Evolutionary conservation across 2,113 vertebrate species (phyloP), one percentile per base, ranked within the genome.

Genomic region (Ceuthmochares aereus): DNA sequence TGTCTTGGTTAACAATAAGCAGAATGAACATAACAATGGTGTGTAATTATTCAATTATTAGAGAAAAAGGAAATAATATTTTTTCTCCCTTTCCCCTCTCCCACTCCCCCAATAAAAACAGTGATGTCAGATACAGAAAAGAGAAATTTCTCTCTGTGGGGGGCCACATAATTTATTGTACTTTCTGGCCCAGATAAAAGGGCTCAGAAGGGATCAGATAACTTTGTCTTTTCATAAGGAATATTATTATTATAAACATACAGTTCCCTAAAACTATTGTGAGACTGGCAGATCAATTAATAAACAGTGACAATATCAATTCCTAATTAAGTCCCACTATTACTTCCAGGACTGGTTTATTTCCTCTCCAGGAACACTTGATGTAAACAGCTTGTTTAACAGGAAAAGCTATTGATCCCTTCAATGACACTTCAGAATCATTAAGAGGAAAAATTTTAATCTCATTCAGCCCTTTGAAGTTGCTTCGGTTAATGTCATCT

Each of bases 381-480:
- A 89, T 92, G 80, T 95, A 55, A 91, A 43, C 72, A 84, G 52
- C 56, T 84, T 81, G 32, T 81, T 96, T 81, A 87, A 49, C 59
- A 74, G 89, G 55, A 89, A 93, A 89, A 87, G 93, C 80, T 95
- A 89, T 81, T 78, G 80, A 92, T 95, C 76, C 75, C 42, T 92
- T 95, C 95, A 96, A 26, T 64, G 84, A 87, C 86, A 87, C 94
- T 92, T 95, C 4, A 87, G 84, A 89, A 81, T 75, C 56, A 81
- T 95, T 91, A 89, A 86, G 90, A 86, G 60, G 72, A 87, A 90
- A 69, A 93, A 77, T 42, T 92, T 90, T 7, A 84, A 90, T 93
- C 89, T 90, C 72, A 49, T 86, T 88, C 73, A 95, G 76, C 43
- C 87, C 73, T 95, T 91, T 93, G 94, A 95, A 89, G 83, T 52